These are phyloP conservation scores for Anoplopoma fimbria DNA, from an alignment of 2,113 vertebrate species.

Conservation along the genomic window DNA sequence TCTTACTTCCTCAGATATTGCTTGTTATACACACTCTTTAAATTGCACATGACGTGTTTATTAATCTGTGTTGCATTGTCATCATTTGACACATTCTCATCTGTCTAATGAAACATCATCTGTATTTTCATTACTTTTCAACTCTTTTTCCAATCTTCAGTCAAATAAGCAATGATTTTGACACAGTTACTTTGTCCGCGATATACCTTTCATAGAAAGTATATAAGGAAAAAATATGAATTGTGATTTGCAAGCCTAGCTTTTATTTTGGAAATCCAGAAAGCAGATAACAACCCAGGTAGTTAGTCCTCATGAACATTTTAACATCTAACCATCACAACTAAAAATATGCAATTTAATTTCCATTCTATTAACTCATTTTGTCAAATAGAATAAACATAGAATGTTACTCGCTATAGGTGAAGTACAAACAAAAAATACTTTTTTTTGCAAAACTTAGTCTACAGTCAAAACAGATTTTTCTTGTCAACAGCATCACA, in stretches of 20 bases:
- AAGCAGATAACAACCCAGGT: not conserved
- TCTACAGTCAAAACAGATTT: not conserved
- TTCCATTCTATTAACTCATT: not conserved
- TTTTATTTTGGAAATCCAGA: not conserved
- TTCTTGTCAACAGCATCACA: slow-evolving; percentile 1
- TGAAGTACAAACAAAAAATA: not conserved
- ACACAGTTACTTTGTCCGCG: not conserved
- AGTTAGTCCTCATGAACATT: not conserved
- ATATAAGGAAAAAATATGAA: not conserved
- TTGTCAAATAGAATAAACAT: not conserved
- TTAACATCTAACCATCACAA: not conserved
- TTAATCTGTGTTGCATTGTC: not conserved
- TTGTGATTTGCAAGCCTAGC: not conserved
- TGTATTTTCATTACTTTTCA: not conserved
- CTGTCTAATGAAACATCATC: too few relatives aligned
- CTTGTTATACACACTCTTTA: not conserved
- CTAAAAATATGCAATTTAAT: not conserved
- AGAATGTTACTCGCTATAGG: not conserved
- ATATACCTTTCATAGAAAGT: not conserved
- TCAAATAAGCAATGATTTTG: not conserved
- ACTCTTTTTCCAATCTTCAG: not conserved
- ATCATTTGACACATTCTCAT: not conserved
- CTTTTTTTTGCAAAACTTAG: not conserved
- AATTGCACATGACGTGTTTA: not conserved
- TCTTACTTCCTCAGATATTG: not conserved